Evolutionary conservation across 2,113 vertebrate genomes (phyloP).

Genomic region (Corythornis madagascariensis): DNA sequence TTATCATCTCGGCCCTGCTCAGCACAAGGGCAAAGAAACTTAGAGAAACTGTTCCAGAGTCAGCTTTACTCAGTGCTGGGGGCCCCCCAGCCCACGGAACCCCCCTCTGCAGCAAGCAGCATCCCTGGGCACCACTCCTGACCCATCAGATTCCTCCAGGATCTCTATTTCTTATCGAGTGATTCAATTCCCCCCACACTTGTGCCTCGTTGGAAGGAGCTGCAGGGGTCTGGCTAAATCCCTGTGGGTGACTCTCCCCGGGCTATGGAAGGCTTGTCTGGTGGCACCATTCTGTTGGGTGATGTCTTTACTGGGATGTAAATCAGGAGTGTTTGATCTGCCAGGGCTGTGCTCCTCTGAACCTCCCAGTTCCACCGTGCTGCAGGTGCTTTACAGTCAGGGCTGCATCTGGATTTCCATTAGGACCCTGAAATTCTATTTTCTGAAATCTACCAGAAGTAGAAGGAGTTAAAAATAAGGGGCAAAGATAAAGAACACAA

Average conservation of each 20-base stretch:
- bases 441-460: not conserved
- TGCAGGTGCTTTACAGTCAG: not conserved
- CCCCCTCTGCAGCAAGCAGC: not conserved
- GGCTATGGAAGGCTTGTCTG: not conserved
- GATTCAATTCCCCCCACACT: not conserved
- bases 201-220: not conserved
- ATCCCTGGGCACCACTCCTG: not conserved
- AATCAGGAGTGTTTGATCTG: not conserved
- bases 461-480: not conserved
- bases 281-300: not conserved
- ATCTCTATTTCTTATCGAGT: not conserved
- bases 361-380: accelerated
- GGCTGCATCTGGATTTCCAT: not conserved
- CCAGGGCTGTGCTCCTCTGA: not conserved
- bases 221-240: not conserved
- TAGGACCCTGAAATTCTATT: not conserved
- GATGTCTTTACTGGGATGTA: not conserved
- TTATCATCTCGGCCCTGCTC: conserved; percentile 37
- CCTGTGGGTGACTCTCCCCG: not conserved
- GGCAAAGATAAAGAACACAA: not conserved
- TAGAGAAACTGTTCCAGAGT: not conserved
- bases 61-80: not conserved
- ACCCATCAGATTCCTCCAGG: not conserved
- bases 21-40: not conserved
- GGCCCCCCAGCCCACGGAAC: accelerated